Percentiles rank a stretch among this genome's conserved stretches.
Evolutionary conservation across 2,888 invertebrate species (phyloP).

Genomic region (Calephelis perditalis): DNA sequence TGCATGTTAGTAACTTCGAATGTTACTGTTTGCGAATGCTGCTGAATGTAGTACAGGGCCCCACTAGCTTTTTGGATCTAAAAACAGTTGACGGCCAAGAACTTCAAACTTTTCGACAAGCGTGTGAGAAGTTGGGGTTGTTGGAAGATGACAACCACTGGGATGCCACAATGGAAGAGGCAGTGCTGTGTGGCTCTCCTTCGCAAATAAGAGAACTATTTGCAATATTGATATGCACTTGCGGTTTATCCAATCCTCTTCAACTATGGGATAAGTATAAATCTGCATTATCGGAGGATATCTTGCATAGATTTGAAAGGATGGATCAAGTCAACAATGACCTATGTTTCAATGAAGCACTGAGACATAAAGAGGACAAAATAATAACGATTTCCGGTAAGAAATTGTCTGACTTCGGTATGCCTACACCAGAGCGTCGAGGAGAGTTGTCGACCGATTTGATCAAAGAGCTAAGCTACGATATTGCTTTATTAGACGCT

Average conservation of each 20-base stretch:
- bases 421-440: slow-evolving; percentile 25
- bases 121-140: slow-evolving; percentile 37
- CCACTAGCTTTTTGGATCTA: slow-evolving; percentile 19
- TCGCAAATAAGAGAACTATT: slow-evolving; percentile 28
- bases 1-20: no score
- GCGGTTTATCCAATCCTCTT: slow-evolving; percentile 30
- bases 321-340: slow-evolving; percentile 24
- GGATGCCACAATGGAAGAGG: slow-evolving; percentile 30
- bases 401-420: slow-evolving; percentile 30
- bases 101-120: slow-evolving; percentile 36
- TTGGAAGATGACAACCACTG: slow-evolving; percentile 33
- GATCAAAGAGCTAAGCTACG: slow-evolving; percentile 28
- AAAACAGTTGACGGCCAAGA: slow-evolving; percentile 37
- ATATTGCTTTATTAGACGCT: slow-evolving; percentile 24
- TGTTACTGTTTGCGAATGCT: no score
- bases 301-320: slow-evolving; percentile 18
- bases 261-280: slow-evolving; percentile 30
- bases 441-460: slow-evolving; percentile 24
- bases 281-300: slow-evolving; percentile 19
- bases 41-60: no score
- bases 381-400: slow-evolving; percentile 21
- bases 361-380: slow-evolving; percentile 29
- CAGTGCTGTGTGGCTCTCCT: slow-evolving; percentile 28
- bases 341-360: slow-evolving; percentile 27
- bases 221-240: slow-evolving; percentile 30